Percentiles rank a stretch among this genome's conserved stretches.
These are phyloP conservation scores for Corythaixoides concolor DNA, from an alignment of 2,113 vertebrate species.

Conservation along the genomic window DNA sequence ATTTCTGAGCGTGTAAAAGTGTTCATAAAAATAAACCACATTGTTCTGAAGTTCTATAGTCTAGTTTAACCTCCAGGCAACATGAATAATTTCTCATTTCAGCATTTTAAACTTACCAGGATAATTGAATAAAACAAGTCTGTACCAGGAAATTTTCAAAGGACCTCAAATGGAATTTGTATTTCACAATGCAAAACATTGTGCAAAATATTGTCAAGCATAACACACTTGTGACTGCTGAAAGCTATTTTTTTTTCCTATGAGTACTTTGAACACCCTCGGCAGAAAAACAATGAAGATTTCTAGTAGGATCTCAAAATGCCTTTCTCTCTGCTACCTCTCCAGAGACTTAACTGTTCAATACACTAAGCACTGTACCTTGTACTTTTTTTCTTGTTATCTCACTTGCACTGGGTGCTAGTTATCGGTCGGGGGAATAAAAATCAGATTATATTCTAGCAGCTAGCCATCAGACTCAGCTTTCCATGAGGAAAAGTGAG, in stretches of 20 bases:
- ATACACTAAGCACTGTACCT: not conserved
- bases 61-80: constrained; percentile 1
- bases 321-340: not conserved
- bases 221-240: not conserved
- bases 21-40: not conserved
- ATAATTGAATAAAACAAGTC: constrained; percentile 7
- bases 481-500: not conserved
- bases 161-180: constrained; percentile 28
- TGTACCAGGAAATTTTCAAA: constrained; percentile 6
- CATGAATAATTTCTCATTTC: not conserved
- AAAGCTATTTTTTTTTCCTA: not conserved
- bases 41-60: not conserved
- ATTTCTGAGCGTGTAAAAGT: not conserved
- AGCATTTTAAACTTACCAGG: not conserved
- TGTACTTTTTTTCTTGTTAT: constrained; percentile 2
- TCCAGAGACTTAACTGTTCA: constrained; percentile 13
- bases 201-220: not conserved
- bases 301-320: constrained; percentile 21
- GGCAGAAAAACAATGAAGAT: not conserved
- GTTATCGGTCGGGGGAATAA: not conserved
- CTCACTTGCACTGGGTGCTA: constrained; percentile 5
- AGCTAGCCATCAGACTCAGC: not conserved
- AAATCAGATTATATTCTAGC: not conserved
- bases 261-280: not conserved
- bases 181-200: constrained; percentile 20